Percentiles rank a stretch among this genome's conserved stretches.
Conservation (phyloP, 2,888 invertebrate species). For the Plebejus anna region DNA sequence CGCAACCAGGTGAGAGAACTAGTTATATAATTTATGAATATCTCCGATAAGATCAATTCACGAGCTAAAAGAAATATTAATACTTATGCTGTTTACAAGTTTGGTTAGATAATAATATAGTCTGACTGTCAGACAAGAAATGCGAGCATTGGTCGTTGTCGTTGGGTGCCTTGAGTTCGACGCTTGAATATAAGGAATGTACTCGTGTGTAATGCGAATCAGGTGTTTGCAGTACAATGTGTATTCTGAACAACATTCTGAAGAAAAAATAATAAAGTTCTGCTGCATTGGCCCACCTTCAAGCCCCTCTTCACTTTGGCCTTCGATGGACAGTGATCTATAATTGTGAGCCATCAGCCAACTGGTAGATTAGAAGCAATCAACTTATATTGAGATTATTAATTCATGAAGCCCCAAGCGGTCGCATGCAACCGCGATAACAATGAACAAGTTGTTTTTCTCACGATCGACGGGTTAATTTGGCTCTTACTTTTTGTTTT, state of each 20-base stretch:
- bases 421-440: too few species aligned
- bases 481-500: slow-evolving; percentile 40
- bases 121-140: too few species aligned
- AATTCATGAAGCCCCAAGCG: too few species aligned
- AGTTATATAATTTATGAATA: not conserved
- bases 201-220: too few species aligned
- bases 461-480: not conserved
- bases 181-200: too few species aligned
- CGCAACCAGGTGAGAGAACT: not conserved
- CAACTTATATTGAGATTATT: not conserved
- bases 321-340: too few species aligned
- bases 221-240: too few species aligned
- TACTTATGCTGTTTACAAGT: not conserved
- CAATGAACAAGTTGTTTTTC: too few species aligned
- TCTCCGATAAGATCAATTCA: not conserved
- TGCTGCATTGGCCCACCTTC: not conserved
- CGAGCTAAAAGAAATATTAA: not conserved
- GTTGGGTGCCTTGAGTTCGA: too few species aligned
- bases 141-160: too few species aligned
- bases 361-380: not conserved
- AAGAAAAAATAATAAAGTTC: not conserved
- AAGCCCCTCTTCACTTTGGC: not conserved
- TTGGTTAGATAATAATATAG: too few species aligned
- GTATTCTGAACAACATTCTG: not conserved
- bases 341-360: too few species aligned